Evolutionary conservation across 2,113 vertebrate genomes (phyloP).

Genomic region (Odobenus rosmarus): DNA sequence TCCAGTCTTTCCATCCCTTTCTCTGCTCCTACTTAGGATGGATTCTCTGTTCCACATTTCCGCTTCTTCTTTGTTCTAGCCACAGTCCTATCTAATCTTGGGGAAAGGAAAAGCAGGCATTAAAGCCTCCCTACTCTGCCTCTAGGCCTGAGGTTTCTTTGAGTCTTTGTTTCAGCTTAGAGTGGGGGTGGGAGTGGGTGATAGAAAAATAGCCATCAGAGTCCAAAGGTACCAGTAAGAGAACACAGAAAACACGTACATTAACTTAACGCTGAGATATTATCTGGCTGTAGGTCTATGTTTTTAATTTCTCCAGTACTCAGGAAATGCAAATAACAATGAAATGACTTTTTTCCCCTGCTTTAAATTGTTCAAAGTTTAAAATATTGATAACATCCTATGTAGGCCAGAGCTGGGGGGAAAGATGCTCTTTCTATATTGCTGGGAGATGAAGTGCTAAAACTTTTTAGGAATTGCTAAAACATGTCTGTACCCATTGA

Average conservation of each 20-base stretch:
- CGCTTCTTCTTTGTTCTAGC: background rate
- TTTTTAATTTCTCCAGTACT: background rate
- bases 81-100: background rate
- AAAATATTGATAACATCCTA: background rate
- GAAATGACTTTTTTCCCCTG: background rate
- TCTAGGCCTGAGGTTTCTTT: background rate
- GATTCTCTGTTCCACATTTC: background rate
- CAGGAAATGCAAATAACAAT: constrained; percentile 15
- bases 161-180: background rate
- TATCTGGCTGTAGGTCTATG: background rate
- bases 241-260: background rate
- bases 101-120: background rate
- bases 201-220: background rate
- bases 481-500: background rate
- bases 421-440: background rate
- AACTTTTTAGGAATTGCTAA: constrained; percentile 8
- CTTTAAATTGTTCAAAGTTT: background rate
- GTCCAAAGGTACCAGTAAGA: background rate
- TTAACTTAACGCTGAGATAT: background rate
- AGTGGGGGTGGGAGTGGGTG: background rate
- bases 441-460: background rate
- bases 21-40: background rate
- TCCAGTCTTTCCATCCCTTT: background rate
- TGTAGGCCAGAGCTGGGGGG: background rate
- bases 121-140: background rate